A percentile compares a stretch with the other conserved stretches of the same genome.
phyloP scores from a whole-genome alignment of 2,113 vertebrate genomes.

The Sula dactylatra region DNA sequence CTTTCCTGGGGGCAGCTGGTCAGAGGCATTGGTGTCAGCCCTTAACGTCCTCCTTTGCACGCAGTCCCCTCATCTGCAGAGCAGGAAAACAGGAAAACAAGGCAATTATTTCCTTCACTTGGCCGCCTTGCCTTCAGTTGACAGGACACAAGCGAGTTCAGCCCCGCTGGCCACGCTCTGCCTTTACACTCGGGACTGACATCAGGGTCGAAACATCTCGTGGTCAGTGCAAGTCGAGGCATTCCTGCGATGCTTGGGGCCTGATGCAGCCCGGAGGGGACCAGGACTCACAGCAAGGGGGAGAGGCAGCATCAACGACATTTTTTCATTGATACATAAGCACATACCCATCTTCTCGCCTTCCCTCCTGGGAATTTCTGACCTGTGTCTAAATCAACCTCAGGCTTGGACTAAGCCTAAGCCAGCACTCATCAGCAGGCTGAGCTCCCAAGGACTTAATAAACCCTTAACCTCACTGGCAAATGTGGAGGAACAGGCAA shows the following conservation, averaged over 20 bases:
- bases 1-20: not conserved
- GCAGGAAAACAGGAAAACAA: not conserved
- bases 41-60: not conserved
- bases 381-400: not conserved
- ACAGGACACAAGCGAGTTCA: not conserved
- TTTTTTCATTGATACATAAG: not conserved
- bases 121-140: not conserved
- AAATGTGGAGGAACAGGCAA: accelerated
- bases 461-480: not conserved
- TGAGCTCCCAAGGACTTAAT: not conserved
- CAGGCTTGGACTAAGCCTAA: not conserved
- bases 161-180: not conserved
- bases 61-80: not conserved
- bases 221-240: not conserved
- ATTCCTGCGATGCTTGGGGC: not conserved
- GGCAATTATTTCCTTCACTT: not conserved
- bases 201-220: not conserved
- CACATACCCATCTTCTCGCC: not conserved
- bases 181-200: not conserved
- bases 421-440: not conserved
- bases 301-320: not conserved
- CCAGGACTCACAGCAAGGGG: not conserved
- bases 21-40: not conserved
- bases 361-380: not conserved
- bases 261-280: not conserved